Evolutionary conservation across 2,797 vertebrate species (phyloP).

Genomic region (Kryptolebias ocellatus): DNA sequence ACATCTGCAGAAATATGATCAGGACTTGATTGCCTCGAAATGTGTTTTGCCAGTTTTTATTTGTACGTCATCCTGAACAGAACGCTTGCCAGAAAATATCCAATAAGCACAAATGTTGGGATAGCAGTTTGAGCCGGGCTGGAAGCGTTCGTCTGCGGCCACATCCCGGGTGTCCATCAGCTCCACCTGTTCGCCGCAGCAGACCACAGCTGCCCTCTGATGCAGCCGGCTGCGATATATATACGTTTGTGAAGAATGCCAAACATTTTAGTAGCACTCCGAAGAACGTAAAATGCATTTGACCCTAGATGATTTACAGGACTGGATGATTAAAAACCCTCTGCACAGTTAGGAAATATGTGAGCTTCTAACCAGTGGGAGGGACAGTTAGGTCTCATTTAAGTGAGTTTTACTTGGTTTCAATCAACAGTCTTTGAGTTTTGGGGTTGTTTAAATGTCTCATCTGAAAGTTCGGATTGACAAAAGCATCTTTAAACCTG

Average conservation of each 20-base stretch:
- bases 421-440: background rate
- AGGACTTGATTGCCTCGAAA: background rate
- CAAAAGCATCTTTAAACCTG: background rate
- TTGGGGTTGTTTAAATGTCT: too few relatives aligned
- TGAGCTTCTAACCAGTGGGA: background rate
- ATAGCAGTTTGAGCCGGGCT: background rate
- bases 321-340: slow-evolving; percentile 36
- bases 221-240: slow-evolving; percentile 52
- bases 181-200: slow-evolving; percentile 65
- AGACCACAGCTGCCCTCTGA: slow-evolving; percentile 38
- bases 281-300: slow-evolving; percentile 19
- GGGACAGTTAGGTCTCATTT: background rate
- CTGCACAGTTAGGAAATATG: slow-evolving; percentile 4
- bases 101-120: background rate
- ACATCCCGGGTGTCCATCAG: slow-evolving; percentile 8
- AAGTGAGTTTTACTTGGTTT: background rate
- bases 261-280: slow-evolving; percentile 28
- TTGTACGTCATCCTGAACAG: background rate
- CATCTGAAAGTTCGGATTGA: background rate
- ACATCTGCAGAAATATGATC: background rate
- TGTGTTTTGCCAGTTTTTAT: too few relatives aligned
- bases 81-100: too few relatives aligned
- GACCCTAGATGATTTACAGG: slow-evolving; percentile 33
- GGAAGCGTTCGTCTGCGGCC: slow-evolving; percentile 4
- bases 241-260: slow-evolving; percentile 46